Conservation (phyloP, 2,888 invertebrate species). For the Fabriciana adippe region DNA sequence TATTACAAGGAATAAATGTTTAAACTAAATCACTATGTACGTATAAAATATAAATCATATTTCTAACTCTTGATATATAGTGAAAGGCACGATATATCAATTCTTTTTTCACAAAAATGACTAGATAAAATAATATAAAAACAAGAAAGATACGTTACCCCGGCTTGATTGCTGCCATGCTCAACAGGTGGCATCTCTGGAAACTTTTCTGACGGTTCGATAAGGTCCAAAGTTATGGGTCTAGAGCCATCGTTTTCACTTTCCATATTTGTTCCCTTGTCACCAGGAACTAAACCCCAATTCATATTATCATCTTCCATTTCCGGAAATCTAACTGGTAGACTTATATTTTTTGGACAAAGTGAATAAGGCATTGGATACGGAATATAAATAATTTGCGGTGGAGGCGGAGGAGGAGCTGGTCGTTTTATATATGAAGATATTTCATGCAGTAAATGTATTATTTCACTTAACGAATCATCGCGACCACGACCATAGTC, state of each 20-base stretch:
- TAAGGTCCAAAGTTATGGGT: conserved; percentile 61
- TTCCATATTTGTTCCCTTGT: conserved; percentile 44
- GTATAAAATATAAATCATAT: too few relatives aligned
- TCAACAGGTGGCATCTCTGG: conserved; percentile 50
- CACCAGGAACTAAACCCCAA: conserved; percentile 54
- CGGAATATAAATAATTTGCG: conserved; percentile 64
- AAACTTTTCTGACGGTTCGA: conserved; percentile 41
- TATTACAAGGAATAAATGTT: too few relatives aligned
- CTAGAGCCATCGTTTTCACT: conserved; percentile 54
- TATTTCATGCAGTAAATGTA: conserved; percentile 62
- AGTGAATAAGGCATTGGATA: conserved; percentile 58
- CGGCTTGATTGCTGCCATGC: conserved; percentile 51
- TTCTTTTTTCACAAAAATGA: not conserved
- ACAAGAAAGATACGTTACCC: conserved; percentile 37
- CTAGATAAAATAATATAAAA: not conserved
- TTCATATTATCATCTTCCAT: conserved; percentile 62
- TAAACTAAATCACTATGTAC: too few relatives aligned
- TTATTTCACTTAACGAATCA: conserved; percentile 56
- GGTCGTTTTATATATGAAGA: conserved; percentile 52
- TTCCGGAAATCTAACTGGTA: conserved; percentile 43
- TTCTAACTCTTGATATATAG: too few relatives aligned
- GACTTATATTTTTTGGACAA: conserved; percentile 13
- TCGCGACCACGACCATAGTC: conserved; percentile 54
- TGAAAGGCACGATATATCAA: too few relatives aligned
- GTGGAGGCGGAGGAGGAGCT: conserved; percentile 52